Evolutionary conservation across 92 coral and sea anemone species (phyloP).

Genomic region (Epizoanthus fatuus): DNA sequence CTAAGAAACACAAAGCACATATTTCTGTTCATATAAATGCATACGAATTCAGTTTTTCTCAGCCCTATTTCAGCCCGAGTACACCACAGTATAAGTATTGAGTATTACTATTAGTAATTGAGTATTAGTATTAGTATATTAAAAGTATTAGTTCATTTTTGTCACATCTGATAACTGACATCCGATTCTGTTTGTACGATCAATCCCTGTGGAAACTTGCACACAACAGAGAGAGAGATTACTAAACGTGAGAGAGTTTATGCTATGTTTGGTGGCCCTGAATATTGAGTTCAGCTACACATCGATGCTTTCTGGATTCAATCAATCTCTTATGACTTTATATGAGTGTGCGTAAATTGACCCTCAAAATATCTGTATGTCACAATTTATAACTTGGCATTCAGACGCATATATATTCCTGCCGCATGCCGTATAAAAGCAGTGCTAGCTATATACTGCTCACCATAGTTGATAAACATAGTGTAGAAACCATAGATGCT

Average conservation of each 20-base stretch:
- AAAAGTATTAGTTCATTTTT: no score
- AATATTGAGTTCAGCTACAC: background rate
- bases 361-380: background rate
- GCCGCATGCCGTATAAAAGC: no score
- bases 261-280: background rate
- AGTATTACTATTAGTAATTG: no score
- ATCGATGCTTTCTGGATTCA: background rate
- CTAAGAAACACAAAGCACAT: background rate
- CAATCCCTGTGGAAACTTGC: background rate
- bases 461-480: no score
- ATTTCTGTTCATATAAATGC: background rate
- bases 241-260: background rate
- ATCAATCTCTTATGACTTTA: conserved; percentile 1
- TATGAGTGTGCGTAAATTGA: background rate
- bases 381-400: background rate
- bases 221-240: background rate
- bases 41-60: background rate
- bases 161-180: background rate
- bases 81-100: no score
- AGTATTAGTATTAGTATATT: no score
- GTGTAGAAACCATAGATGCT: background rate
- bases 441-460: no score
- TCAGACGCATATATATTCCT: no score
- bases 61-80: background rate
- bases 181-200: background rate